These are phyloP conservation scores for Tineola bisselliella DNA, from an alignment of 2,888 invertebrate genomes.

Conservation along the genomic window DNA sequence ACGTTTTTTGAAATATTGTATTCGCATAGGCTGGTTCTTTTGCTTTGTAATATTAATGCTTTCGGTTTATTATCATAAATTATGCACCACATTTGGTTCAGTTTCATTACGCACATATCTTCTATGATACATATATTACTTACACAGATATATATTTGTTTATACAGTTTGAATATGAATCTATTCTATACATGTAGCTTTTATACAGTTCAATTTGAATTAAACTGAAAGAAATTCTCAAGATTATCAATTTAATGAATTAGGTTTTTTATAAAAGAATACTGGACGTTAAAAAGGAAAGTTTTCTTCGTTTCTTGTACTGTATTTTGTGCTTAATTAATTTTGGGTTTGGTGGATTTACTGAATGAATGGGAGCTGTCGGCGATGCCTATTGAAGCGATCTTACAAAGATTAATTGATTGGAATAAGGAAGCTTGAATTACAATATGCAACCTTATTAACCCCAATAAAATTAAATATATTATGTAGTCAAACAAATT, in stretches of 20 bases:
- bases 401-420: conserved; percentile 10
- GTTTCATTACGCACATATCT: background rate
- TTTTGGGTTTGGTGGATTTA: conserved; percentile 11
- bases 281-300: background rate
- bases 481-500: too few species aligned
- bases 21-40: background rate
- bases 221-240: background rate
- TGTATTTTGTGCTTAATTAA: conserved; percentile 12
- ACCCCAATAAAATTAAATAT: background rate
- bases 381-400: background rate
- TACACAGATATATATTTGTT: too few species aligned
- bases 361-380: conserved; percentile 9
- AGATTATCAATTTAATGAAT: background rate
- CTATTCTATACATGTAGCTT: too few species aligned
- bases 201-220: background rate
- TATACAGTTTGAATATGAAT: too few species aligned
- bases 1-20: conserved; percentile 1
- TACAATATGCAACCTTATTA: conserved; percentile 9
- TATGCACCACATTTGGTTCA: background rate
- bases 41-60: background rate
- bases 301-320: background rate
- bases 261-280: background rate
- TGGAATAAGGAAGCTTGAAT: background rate
- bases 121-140: too few species aligned
- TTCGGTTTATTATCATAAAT: background rate